Evolutionary conservation across 2,113 vertebrate genomes (phyloP).

Genomic region (Xenopus laevis): DNA sequence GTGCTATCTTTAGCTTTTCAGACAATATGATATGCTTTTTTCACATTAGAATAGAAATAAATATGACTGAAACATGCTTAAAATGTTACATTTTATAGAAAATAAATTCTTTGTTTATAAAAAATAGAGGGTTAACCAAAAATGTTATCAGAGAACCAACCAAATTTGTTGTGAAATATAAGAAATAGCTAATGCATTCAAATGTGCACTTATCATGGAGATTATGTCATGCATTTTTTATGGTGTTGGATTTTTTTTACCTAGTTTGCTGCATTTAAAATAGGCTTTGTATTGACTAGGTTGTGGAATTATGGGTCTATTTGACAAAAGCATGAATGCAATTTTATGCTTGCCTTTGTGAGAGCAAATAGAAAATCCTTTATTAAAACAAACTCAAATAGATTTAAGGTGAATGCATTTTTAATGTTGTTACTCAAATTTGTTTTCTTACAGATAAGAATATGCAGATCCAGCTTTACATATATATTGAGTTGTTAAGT

Average conservation of each 20-base stretch:
- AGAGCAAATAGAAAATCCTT: slow-evolving; percentile 22
- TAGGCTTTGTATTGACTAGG: slow-evolving; percentile 19
- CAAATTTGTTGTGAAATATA: slow-evolving; percentile 30
- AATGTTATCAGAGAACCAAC: too few relatives aligned
- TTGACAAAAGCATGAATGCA: slow-evolving; percentile 20
- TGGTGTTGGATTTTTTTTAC: slow-evolving; percentile 23
- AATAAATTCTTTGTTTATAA: slow-evolving; percentile 1
- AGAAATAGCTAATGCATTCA: slow-evolving; percentile 27
- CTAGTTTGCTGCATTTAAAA: slow-evolving; percentile 32
- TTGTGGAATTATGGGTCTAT: slow-evolving; percentile 10
- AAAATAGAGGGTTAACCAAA: slow-evolving; percentile 15
- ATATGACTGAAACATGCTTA: too few relatives aligned
- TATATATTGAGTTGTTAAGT: slow-evolving; percentile 40
- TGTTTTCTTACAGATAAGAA: slow-evolving; percentile 41
- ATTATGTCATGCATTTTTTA: slow-evolving; percentile 34
- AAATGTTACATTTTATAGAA: too few relatives aligned
- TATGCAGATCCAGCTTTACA: slow-evolving; percentile 40
- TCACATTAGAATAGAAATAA: not conserved
- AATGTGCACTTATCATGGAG: slow-evolving; percentile 33
- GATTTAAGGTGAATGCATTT: not conserved
- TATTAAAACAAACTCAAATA: slow-evolving; percentile 7
- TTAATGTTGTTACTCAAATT: slow-evolving; percentile 39
- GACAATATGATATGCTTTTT: slow-evolving; percentile 18
- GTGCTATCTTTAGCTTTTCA: too few relatives aligned
- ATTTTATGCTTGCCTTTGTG: slow-evolving; percentile 32